phyloP scores from a whole-genome alignment of 2,113 vertebrate species.

The Chaetodon trifascialis region DNA sequence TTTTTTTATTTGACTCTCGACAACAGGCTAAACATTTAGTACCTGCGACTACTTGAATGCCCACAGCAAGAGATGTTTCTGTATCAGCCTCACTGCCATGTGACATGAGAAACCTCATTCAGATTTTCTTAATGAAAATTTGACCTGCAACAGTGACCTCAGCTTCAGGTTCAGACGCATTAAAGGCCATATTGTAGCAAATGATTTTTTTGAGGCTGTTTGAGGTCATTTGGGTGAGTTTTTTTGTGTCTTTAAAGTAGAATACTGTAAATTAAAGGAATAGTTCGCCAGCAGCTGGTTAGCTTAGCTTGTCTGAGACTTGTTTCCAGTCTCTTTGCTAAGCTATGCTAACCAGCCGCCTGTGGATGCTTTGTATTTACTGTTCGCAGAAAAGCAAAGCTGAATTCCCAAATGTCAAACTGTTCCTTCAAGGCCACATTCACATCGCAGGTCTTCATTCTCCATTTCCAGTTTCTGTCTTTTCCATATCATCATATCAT shows the following conservation, averaged over 20 bases:
- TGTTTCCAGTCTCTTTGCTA: background rate
- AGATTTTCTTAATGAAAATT: background rate
- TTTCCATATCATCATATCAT: background rate
- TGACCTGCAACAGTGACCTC: constrained; percentile 24
- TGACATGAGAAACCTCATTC: background rate
- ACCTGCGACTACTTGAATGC: constrained; percentile 21
- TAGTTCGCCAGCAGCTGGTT: background rate
- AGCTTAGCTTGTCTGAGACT: background rate
- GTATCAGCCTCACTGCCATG: background rate
- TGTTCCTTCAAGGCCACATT: background rate
- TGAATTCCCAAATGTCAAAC: background rate
- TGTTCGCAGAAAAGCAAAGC: background rate
- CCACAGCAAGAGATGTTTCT: background rate
- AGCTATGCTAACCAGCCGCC: background rate
- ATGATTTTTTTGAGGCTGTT: background rate
- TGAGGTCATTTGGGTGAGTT: background rate
- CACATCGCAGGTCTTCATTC: background rate
- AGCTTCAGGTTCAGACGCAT: background rate
- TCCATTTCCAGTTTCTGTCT: background rate
- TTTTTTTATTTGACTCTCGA: background rate
- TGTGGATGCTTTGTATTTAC: background rate
- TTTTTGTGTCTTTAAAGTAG: background rate
- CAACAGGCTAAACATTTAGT: constrained; percentile 3
- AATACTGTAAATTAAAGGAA: background rate
- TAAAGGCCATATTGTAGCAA: constrained; percentile 3